Base-by-base conservation (phyloP, 1,140 invertebrate genomes). In the Apis mellifera region DNA sequence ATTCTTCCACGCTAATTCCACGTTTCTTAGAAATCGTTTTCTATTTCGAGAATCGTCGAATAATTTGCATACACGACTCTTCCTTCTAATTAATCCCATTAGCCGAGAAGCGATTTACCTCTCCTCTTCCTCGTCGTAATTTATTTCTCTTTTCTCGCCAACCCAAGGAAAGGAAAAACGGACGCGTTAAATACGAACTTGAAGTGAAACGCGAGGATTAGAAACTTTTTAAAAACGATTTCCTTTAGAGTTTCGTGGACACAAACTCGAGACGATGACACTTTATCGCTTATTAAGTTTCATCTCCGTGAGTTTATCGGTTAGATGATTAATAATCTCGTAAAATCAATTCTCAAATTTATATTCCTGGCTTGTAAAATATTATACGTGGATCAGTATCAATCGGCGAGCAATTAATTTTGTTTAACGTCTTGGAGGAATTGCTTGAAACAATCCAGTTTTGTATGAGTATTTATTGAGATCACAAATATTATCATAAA, bases 1-100 rank as follows among this genome's bases (percentile, higher is more conserved):
- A 69, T 81, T 50, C 74, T 81, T 50, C 74, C 73, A 12, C 19
- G 62, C 66, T 59, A 48, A 13, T 7, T n/a, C 19, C 0, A 2
- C 42, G 21, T 7, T 79, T 73, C 78, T 48, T 23, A 64, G 72
- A 82, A 82, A 66, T 59, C 9, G 50, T 60, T 82, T 82, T 82
- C 79, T 76, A 82, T 82, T 76, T 82, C 42, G 54, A 59, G 79
- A 75, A 76, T 7, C 32, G 32, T 82, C 23, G 60, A 4, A 12
- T 64, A 65, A 69, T 57, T 48, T 54, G 62, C 70, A 55, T 59
- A 42, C 54, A 42, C 73, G 26, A 12, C 26, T 68, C 55, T 82
- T 76, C 54, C 78, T 26, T 26, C 55, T 68, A 82, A 82, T 82
- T 82, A 82, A 59, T n/a, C 55, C 42, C 23, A 9, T 42, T 32